phyloP scores from a whole-genome alignment of 2,797 vertebrate genomes.

The Lemur catta region DNA sequence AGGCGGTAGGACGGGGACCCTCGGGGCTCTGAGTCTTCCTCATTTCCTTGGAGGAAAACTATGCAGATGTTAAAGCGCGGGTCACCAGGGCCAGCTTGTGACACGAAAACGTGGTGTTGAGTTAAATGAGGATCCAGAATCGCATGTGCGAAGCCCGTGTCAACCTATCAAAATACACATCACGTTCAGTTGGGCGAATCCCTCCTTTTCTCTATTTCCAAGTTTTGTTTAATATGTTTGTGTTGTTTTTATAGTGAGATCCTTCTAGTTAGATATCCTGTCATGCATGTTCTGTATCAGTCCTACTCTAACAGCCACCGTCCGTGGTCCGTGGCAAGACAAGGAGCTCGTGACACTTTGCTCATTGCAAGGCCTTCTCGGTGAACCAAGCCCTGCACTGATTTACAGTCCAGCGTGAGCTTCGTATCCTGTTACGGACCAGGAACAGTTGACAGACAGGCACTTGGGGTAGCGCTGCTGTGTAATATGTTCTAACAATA shows the following conservation, averaged over 20 bases:
- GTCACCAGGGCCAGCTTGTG: rapidly evolving
- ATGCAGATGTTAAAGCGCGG: neutral
- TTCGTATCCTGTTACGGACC: neutral
- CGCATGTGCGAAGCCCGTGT: neutral
- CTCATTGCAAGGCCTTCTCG: neutral
- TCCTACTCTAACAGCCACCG: rapidly evolving
- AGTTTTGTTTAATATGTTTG: neutral
- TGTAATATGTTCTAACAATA: rapidly evolving
- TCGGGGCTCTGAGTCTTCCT: rapidly evolving
- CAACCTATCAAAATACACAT: neutral
- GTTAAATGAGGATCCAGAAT: neutral
- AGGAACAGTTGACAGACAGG: neutral
- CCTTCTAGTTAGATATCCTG: neutral
- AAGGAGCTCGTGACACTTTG: neutral
- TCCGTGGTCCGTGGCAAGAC: neutral
- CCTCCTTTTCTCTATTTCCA: neutral
- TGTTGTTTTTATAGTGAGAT: neutral
- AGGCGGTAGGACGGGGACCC: neutral
- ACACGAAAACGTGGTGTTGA: neutral
- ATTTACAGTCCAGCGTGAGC: neutral
- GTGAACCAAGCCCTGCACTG: neutral
- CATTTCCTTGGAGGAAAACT: neutral
- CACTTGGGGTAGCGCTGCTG: neutral
- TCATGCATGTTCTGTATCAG: neutral
- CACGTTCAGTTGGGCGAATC: neutral